Evolutionary conservation across 2,797 vertebrate species (phyloP).

Genomic region (Sebastes reedi): DNA sequence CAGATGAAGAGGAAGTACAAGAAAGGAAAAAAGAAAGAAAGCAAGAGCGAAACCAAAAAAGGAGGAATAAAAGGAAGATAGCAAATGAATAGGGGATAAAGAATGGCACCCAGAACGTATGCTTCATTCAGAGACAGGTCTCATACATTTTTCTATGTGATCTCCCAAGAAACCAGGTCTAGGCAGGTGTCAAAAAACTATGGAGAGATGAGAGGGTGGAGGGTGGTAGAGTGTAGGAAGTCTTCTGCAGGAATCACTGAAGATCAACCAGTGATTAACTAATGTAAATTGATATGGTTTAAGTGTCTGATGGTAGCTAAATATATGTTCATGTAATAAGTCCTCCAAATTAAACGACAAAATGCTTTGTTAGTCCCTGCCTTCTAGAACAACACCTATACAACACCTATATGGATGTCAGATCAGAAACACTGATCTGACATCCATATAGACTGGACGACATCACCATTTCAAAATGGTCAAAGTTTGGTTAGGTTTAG

Average conservation of each 20-base stretch:
- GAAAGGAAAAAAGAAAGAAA: background rate
- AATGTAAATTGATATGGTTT: background rate
- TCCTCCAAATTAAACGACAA: background rate
- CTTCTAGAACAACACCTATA: too few relatives aligned
- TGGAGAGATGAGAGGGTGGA: conserved; percentile 16
- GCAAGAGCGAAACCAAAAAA: background rate
- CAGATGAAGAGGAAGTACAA: conserved; percentile 12
- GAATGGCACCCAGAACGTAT: conserved; percentile 50
- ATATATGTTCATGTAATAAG: background rate
- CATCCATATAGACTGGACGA: background rate
- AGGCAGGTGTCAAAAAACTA: conserved; percentile 55
- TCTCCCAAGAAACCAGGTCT: conserved; percentile 49
- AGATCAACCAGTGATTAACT: too few relatives aligned
- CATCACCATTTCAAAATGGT: background rate
- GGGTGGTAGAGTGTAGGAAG: background rate
- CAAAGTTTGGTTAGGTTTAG: too few relatives aligned
- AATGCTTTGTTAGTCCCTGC: background rate
- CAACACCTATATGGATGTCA: too few relatives aligned
- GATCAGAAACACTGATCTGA: background rate
- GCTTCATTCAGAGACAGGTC: conserved; percentile 60
- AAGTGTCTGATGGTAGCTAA: background rate
- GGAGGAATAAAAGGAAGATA: background rate
- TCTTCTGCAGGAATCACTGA: background rate
- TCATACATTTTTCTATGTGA: conserved; percentile 71
- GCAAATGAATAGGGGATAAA: conserved; percentile 34